A percentile compares a stretch with the other conserved stretches of the same genome.
These are phyloP conservation scores for Natator depressus DNA, from an alignment of 2,113 vertebrate species.

Conservation along the genomic window DNA sequence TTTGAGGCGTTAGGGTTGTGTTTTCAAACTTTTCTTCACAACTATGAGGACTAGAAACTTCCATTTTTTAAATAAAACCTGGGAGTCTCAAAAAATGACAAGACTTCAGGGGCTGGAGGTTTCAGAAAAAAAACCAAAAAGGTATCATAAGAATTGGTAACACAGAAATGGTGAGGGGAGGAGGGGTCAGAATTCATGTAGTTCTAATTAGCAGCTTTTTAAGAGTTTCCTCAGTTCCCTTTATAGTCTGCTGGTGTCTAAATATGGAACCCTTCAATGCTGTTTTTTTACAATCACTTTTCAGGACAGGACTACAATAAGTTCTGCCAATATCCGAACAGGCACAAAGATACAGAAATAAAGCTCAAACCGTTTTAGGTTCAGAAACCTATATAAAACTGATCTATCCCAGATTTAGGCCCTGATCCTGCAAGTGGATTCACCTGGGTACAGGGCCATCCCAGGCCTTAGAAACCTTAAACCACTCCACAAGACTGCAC, in stretches of 20 bases:
- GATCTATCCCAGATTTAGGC: not conserved
- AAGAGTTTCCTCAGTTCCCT: not conserved
- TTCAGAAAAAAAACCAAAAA: not conserved
- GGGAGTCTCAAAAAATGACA: not conserved
- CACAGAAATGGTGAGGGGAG: not conserved
- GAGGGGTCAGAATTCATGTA: not conserved
- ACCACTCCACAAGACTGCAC: not conserved
- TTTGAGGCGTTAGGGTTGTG: not conserved
- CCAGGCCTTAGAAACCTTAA: not conserved
- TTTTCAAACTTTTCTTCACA: not conserved
- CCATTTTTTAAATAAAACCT: not conserved
- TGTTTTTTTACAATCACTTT: not conserved
- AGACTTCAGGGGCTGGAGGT: not conserved
- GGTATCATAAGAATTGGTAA: not conserved
- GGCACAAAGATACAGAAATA: not conserved
- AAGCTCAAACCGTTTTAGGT: not conserved
- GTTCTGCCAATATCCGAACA: not conserved
- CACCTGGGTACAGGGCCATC: not conserved
- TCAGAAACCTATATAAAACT: not conserved
- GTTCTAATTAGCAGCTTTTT: not conserved
- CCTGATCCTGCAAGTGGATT: not conserved
- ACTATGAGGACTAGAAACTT: not conserved
- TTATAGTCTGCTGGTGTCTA: not conserved
- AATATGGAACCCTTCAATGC: not conserved
- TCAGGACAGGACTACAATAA: not conserved